These are phyloP conservation scores for Scyliorhinus canicula DNA, from an alignment of 2,797 vertebrate genomes.

Conservation along the genomic window DNA sequence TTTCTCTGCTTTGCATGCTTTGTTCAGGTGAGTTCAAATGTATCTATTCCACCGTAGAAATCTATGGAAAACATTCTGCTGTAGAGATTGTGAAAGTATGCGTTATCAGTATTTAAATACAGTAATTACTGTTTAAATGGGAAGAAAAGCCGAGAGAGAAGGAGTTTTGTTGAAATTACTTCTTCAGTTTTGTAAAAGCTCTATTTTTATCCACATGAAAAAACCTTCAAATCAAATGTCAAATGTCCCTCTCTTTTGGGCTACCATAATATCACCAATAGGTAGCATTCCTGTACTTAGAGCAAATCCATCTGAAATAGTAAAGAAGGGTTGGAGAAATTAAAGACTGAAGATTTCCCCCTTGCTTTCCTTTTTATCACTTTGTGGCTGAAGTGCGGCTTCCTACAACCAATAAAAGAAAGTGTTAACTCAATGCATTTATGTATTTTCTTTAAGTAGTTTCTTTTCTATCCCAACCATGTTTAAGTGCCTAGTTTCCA, in stretches of 20 bases:
- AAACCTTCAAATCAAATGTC: not conserved
- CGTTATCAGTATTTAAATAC: not conserved
- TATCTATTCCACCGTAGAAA: not conserved
- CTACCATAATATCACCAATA: not conserved
- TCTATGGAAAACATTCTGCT: not conserved
- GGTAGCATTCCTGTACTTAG: not conserved
- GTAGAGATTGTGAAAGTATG: not conserved
- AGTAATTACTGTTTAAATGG: not conserved
- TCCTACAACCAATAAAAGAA: not conserved
- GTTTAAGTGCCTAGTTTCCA: not conserved
- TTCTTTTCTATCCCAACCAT: not conserved
- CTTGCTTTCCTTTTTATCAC: not conserved
- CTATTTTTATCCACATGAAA: not conserved
- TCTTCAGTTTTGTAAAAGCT: not conserved
- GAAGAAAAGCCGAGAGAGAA: not conserved
- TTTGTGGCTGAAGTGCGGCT: not conserved
- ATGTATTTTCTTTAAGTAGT: not conserved
- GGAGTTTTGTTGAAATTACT: not conserved
- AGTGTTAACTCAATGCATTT: not conserved
- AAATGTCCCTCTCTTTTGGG: too few species aligned
- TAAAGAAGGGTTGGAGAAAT: not conserved
- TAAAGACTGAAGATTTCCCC: not conserved
- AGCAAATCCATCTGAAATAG: not conserved
- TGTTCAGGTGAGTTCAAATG: conserved; percentile 69
- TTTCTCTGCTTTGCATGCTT: conserved; percentile 68